These are phyloP conservation scores for Drosophila siamana DNA, from an alignment of 2,888 invertebrate genomes.

Conservation along the genomic window DNA sequence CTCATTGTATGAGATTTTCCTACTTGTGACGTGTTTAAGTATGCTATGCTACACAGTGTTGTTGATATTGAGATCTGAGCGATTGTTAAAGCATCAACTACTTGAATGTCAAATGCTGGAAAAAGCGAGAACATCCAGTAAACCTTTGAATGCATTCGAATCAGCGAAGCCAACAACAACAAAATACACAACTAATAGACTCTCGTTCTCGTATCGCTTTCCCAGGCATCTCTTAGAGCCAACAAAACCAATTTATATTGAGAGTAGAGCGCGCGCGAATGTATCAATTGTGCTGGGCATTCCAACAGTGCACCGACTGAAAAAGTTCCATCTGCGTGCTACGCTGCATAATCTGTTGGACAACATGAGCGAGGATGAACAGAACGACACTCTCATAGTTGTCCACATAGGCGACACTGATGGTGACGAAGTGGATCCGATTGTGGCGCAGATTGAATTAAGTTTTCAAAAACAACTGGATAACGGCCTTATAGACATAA, in stretches of 20 bases:
- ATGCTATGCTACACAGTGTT: neutral
- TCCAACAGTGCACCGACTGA: neutral
- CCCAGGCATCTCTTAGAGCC: neutral
- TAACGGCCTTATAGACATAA: conserved; percentile 94
- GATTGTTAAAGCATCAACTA: neutral
- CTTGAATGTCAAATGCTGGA: neutral
- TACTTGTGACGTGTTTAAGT: neutral
- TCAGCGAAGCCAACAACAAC: neutral
- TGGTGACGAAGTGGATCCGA: conserved; percentile 89
- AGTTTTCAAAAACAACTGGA: conserved; percentile 91
- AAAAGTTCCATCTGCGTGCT: neutral
- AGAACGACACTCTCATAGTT: conserved; percentile 91
- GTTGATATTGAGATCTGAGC: neutral
- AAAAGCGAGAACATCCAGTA: neutral
- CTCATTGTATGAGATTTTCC: neutral
- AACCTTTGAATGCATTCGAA: neutral
- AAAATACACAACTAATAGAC: neutral
- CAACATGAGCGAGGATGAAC: conserved; percentile 90
- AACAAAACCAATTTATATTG: conserved; percentile 87
- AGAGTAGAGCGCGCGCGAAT: conserved; percentile 86
- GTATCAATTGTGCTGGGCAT: conserved; percentile 80
- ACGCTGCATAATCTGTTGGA: conserved; percentile 91
- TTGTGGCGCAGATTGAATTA: conserved; percentile 90
- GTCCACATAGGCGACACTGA: conserved; percentile 95
- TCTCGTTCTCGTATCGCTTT: neutral